These are phyloP conservation scores for Tenualosa ilisha DNA, from an alignment of 2,797 vertebrate species.

Conservation along the genomic window DNA sequence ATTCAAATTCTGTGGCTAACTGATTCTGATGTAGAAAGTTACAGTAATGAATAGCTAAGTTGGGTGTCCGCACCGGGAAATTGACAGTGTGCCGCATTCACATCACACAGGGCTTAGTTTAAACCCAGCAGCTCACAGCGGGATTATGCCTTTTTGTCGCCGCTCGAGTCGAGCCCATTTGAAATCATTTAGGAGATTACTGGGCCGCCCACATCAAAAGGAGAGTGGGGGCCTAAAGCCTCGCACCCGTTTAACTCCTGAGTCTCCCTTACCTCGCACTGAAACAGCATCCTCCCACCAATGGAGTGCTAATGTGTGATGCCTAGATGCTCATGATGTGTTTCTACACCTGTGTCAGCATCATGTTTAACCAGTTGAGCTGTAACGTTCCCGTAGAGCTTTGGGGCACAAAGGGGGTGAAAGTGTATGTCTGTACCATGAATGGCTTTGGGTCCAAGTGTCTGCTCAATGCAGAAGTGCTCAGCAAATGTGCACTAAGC, in stretches of 20 bases:
- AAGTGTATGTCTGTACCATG: not conserved
- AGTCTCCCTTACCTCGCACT: not conserved
- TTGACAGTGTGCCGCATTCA: not conserved
- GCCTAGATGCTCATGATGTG: not conserved
- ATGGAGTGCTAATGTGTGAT: not conserved
- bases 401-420: not conserved
- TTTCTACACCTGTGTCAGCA: not conserved
- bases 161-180: constrained; percentile 45
- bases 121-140: constrained; percentile 53
- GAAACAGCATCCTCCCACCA: not conserved
- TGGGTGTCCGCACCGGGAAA: not conserved
- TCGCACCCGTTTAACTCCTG: constrained; percentile 4
- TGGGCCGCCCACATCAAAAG: constrained; percentile 9
- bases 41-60: constrained; percentile 8
- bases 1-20: not conserved
- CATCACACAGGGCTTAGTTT: constrained; percentile 46
- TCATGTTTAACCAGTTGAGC: too few relatives aligned
- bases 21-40: not conserved
- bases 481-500: not conserved
- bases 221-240: not conserved
- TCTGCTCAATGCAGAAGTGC: not conserved
- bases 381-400: not conserved
- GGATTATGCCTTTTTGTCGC: constrained; percentile 61
- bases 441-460: not conserved
- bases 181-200: constrained; percentile 52